phyloP scores from a whole-genome alignment of 2,797 vertebrate genomes.

The Lophius americanus region DNA sequence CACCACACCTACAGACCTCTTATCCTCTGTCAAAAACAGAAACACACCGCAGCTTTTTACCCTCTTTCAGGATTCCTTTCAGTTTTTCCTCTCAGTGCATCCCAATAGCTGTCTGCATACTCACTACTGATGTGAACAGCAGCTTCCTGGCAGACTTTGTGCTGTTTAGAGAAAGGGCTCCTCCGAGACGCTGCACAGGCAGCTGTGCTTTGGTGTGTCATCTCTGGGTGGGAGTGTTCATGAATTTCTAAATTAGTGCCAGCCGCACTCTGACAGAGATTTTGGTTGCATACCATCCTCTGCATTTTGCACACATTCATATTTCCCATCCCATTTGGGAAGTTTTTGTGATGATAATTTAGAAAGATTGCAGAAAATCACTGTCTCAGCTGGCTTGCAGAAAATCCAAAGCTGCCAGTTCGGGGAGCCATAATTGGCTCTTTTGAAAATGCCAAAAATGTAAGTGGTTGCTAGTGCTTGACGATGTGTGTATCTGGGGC shows the following conservation, averaged over 20 bases:
- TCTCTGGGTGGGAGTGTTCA: constrained; percentile 10
- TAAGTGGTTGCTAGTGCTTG: constrained; percentile 45
- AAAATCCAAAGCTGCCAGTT: constrained; percentile 52
- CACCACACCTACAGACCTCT: constrained; percentile 39
- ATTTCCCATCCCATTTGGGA: constrained; percentile 22
- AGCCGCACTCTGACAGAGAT: neutral
- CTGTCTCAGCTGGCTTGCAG: constrained; percentile 30
- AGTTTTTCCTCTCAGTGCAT: neutral
- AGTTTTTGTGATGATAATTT: constrained; percentile 57
- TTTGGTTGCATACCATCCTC: constrained; percentile 13
- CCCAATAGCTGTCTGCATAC: neutral
- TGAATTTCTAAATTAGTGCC: constrained; percentile 28
- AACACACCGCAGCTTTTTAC: neutral
- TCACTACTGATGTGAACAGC: neutral
- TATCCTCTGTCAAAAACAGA: constrained; percentile 13
- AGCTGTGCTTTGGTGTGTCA: constrained; percentile 27
- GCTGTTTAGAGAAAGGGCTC: constrained; percentile 30
- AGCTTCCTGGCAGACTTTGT: constrained; percentile 17
- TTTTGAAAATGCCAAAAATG: constrained; percentile 69
- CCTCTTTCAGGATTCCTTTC: neutral
- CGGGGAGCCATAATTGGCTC: constrained; percentile 54
- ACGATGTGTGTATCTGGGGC: too few species aligned
- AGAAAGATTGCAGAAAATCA: constrained; percentile 34
- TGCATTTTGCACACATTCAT: constrained; percentile 7
- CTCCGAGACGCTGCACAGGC: constrained; percentile 22